These are phyloP conservation scores for Silurus lanzhouensis DNA, from an alignment of 2,797 vertebrate species.

Conservation along the genomic window DNA sequence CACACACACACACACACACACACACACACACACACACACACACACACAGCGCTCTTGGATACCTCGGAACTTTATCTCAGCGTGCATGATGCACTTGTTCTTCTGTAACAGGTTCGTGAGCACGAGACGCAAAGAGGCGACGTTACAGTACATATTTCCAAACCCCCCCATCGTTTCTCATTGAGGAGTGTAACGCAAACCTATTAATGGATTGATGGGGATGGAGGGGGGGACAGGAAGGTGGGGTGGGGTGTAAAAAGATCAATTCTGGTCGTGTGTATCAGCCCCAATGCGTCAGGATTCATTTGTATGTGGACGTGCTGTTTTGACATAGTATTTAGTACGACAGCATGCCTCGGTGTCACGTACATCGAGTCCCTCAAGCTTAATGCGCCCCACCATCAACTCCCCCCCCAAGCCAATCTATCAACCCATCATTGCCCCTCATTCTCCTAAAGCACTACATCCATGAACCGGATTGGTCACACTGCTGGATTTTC, in stretches of 20 bases:
- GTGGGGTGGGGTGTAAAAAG: background rate
- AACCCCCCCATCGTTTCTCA: background rate
- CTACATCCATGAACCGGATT: background rate
- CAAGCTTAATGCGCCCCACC: too few species aligned
- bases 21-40: constrained; percentile 13
- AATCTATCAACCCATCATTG: background rate
- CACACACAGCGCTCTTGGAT: background rate
- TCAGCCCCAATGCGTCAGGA: constrained; percentile 37
- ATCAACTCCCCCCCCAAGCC: background rate
- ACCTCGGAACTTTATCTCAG: constrained; percentile 29
- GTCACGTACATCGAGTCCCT: constrained; percentile 1
- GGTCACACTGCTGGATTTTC: background rate
- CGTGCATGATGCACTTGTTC: background rate
- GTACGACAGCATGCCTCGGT: background rate
- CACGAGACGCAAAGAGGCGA: background rate
- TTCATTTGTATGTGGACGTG: constrained; percentile 5
- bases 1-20: constrained; percentile 3
- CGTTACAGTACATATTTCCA: background rate
- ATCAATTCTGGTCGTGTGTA: constrained; percentile 29
- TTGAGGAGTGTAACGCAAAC: background rate
- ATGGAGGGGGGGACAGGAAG: background rate
- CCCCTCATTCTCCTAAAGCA: background rate
- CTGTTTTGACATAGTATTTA: background rate
- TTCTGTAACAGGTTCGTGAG: background rate
- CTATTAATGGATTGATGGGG: background rate